phyloP scores from a whole-genome alignment of 2,888 invertebrate genomes.

The Synanthedon formicaeformis region DNA sequence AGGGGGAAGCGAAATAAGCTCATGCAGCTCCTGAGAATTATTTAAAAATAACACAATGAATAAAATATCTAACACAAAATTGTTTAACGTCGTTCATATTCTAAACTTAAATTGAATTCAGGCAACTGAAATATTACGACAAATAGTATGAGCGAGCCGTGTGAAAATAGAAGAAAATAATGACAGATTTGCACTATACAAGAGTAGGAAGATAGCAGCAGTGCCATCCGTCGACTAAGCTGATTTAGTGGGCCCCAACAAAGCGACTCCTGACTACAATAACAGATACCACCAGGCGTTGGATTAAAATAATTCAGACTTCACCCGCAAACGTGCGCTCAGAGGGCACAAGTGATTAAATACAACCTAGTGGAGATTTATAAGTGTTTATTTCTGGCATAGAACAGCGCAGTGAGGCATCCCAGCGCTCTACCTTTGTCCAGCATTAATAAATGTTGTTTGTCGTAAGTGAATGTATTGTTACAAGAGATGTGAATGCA shows the following conservation, averaged over 20 bases:
- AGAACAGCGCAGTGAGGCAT: slow-evolving; percentile 19
- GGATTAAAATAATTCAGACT: slow-evolving; percentile 58
- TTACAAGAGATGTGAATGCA: slow-evolving; percentile 32
- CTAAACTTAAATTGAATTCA: too few species aligned
- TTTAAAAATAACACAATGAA: too few species aligned
- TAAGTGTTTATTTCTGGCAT: slow-evolving; percentile 59
- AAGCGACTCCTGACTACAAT: slow-evolving; percentile 36
- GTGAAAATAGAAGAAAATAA: slow-evolving; percentile 22
- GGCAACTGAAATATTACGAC: not conserved
- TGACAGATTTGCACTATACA: slow-evolving; percentile 42
- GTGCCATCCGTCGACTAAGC: slow-evolving; percentile 54
- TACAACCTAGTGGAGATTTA: slow-evolving; percentile 59
- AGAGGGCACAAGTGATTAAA: slow-evolving; percentile 60
- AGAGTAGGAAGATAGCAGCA: slow-evolving; percentile 39
- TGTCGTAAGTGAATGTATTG: slow-evolving; percentile 48
- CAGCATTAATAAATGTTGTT: slow-evolving; percentile 50
- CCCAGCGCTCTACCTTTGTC: slow-evolving; percentile 30
- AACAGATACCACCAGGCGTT: slow-evolving; percentile 43
- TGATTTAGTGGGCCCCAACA: slow-evolving; percentile 58
- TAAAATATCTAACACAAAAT: too few species aligned
- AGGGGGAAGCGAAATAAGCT: too few species aligned
- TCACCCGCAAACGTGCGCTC: slow-evolving; percentile 50
- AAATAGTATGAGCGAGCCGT: slow-evolving; percentile 6
- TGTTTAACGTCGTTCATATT: too few species aligned
- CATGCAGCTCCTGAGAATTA: too few species aligned